Conservation (phyloP, 1,140 invertebrate genomes). For the Scaptomyza hsui region DNA sequence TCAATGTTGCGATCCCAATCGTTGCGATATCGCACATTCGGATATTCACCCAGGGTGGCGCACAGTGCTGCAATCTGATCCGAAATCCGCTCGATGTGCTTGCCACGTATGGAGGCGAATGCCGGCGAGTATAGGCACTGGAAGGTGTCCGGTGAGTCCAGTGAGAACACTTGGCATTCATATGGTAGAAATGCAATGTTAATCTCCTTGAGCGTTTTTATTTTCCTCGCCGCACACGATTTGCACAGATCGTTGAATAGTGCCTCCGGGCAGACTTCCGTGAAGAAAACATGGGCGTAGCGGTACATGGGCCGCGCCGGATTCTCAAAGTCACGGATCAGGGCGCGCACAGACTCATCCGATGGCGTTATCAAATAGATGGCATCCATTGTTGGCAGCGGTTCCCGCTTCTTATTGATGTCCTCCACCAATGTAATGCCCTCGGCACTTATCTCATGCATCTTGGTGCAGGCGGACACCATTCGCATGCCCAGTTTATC, state of each 20-base stretch:
- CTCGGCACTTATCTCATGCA: slow-evolving; percentile 99
- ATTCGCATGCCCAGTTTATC: slow-evolving; percentile 99
- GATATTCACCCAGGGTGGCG: slow-evolving; percentile 99
- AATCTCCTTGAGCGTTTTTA: slow-evolving; percentile 99
- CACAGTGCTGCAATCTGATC: slow-evolving; percentile 99
- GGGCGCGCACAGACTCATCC: slow-evolving; percentile 94
- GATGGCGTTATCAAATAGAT: slow-evolving; percentile 99
- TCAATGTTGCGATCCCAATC: slow-evolving; percentile 99
- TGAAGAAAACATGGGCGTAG: slow-evolving; percentile 99
- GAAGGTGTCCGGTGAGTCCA: slow-evolving; percentile 98
- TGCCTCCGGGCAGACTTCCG: slow-evolving; percentile 97
- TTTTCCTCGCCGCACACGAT: slow-evolving; percentile 96
- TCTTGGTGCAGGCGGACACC: slow-evolving; percentile 99
- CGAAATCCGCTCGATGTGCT: slow-evolving; percentile 95
- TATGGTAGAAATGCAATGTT: slow-evolving; percentile 99
- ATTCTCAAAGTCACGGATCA: slow-evolving; percentile 97
- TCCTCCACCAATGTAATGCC: slow-evolving; percentile 99
- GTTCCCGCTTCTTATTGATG: slow-evolving; percentile 98
- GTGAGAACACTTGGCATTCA: slow-evolving; percentile 99
- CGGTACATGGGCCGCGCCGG: slow-evolving; percentile 95
- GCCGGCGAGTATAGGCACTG: slow-evolving; percentile 97
- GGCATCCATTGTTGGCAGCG: slow-evolving; percentile 97
- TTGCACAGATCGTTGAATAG: slow-evolving; percentile 98
- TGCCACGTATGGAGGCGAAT: slow-evolving; percentile 89
- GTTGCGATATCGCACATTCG: slow-evolving; percentile 97